A percentile compares a stretch with the other conserved stretches of the same genome.
These are phyloP conservation scores for Schizopygopsis pylzovi DNA, from an alignment of 2,797 vertebrate species.

Conservation along the genomic window DNA sequence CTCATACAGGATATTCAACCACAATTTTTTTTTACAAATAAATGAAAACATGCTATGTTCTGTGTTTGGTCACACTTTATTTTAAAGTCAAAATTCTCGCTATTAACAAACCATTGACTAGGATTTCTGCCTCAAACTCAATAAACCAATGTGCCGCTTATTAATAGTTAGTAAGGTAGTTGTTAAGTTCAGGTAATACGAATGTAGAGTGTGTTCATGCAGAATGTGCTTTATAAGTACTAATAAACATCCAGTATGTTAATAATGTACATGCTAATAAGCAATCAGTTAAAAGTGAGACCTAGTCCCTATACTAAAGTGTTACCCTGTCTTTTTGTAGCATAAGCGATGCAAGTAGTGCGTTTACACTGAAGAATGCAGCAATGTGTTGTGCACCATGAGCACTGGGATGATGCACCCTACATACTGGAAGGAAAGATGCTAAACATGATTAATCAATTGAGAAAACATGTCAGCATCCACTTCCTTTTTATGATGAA, in stretches of 20 bases:
- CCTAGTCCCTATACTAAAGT: not conserved
- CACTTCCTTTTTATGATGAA: not conserved
- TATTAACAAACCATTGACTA: not conserved
- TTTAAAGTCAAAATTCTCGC: not conserved
- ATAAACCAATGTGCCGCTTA: not conserved
- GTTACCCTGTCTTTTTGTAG: not conserved
- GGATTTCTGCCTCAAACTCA: not conserved
- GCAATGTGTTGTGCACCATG: not conserved
- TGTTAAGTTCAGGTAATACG: not conserved
- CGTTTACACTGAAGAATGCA: not conserved
- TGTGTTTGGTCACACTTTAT: not conserved
- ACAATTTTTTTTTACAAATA: too few species aligned
- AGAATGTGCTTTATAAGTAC: too few species aligned
- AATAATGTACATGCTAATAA: too few species aligned
- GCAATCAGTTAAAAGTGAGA: not conserved
- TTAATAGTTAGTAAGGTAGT: not conserved
- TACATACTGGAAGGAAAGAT: not conserved
- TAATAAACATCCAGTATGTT: too few species aligned
- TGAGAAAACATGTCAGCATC: not conserved
- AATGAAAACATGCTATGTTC: not conserved
- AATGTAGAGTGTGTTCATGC: too few species aligned
- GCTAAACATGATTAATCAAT: not conserved
- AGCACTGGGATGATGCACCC: not conserved
- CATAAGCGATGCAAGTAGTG: not conserved
- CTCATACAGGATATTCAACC: not conserved